Evolutionary conservation across 2,888 invertebrate species (phyloP), one percentile per base, ranked within the genome.

Genomic region (Ephialtes manifestator): DNA sequence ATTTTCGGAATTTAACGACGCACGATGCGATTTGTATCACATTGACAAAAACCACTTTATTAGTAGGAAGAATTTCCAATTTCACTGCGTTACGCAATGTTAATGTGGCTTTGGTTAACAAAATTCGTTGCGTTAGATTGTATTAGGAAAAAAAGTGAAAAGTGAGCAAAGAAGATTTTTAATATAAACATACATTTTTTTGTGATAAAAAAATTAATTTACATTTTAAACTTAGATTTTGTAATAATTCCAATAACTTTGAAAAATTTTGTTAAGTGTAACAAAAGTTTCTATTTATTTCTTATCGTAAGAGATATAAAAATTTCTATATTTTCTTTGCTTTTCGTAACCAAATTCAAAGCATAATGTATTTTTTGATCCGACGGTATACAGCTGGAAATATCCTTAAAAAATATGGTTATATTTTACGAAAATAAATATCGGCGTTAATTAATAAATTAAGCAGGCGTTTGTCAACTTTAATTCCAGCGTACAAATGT

Each of bases 1-100:
- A 72, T 75, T 35, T 35, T 31, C 35, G 3, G 31, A 63, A 75
- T 75, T 65, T 65, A 65, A 65, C 65, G 20, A 4, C 39, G 11
- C 15, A 60, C 28, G n/a, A 18, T 63, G 63, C 35, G 39, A 63
- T 63, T 63, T 39, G 39, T 43, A 65, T 43, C 43, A 39, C 65
- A 20, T 39, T 20, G 39, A 39, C 65, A 20, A 39, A n/a, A 18
- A 65, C 65, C 20, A 39, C 39, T 65, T 65, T 18, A 65, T 65
- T 65, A 18, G 39, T 20, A 65, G 20, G 10, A 39, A 8, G 35
- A 39, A 39, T 65, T 65, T 39, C 20, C 63, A 65, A 65, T 65
- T 39, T 39, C 18, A 43, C 5, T 20, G 28, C 8, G 15, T 39
- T 39, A 39, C 55, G 11, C 24, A 11, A 24, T 11, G 35, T 63